Evolutionary conservation across 2,888 invertebrate species (phyloP).

Genomic region (Allophyes oxyacanthae): DNA sequence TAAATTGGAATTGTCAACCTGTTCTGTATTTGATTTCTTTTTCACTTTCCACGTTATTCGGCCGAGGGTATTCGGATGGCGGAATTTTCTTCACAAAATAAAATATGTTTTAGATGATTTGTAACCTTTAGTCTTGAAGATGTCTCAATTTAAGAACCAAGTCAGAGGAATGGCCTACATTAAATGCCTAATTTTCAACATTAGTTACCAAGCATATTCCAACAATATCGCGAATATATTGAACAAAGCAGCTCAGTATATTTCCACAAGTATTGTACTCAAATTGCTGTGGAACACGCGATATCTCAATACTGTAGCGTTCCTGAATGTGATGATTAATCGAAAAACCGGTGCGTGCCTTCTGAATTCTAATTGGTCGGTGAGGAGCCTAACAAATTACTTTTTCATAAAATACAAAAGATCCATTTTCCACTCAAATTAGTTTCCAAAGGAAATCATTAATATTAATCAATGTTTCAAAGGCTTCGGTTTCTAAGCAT

Average conservation of each 20-base stretch:
- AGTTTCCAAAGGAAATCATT: conserved; percentile 83
- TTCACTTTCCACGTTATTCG: no score
- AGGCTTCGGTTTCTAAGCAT: conserved; percentile 62
- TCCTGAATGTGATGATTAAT: conserved; percentile 72
- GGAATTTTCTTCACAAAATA: no score
- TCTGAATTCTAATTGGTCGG: conserved; percentile 78
- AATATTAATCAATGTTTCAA: conserved; percentile 86
- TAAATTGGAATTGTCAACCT: conserved; percentile 19
- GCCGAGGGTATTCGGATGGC: no score
- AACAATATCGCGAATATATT: conserved; percentile 19
- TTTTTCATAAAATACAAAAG: conserved; percentile 85
- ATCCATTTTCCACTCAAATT: conserved; percentile 87
- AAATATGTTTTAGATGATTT: no score
- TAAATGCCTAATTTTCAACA: neutral
- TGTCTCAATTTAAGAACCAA: no score
- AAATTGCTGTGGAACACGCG: conserved; percentile 57
- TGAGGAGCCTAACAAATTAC: conserved; percentile 77
- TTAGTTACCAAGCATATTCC: conserved; percentile 2
- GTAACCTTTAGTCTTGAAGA: no score
- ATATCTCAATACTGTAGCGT: conserved; percentile 60
- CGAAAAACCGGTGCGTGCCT: conserved; percentile 68
- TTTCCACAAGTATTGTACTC: conserved; percentile 25
- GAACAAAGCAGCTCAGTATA: conserved; percentile 17
- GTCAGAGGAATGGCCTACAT: neutral
- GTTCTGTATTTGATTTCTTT: conserved; percentile 4